Evolutionary conservation across 1,140 invertebrate species (phyloP), one percentile per base, ranked within the genome.

Genomic region (Leptinotarsa undecemlineata): DNA sequence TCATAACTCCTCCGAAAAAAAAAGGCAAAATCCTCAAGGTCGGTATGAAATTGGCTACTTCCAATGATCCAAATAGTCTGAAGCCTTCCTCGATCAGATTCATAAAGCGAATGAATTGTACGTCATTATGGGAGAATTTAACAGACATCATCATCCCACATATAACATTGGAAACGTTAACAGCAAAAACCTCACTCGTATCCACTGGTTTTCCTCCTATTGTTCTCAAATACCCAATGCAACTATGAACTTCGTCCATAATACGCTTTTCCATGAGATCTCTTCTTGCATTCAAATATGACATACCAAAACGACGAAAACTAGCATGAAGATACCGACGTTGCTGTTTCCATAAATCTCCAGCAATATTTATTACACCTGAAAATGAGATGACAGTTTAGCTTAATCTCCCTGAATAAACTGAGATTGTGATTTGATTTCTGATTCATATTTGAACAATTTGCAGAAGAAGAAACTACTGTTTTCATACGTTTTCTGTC

Each of bases 351-450:
- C 96, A 98, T 79, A 97, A 86, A 73, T 92, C 90, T 68, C 96
- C 97, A 76, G 95, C 94, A 72, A 93, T 93, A 84, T 97, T 97
- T 78, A 98, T 91, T 75, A 98, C 92, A 80, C 96, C 96, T 97
- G 87, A 26, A 42, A 89, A 74, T 64, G 47, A 73, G 51, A 64
- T 23, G 19, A 17, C 0, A 69, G 1, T 15, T 23, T 13, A 17
- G 14, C 6, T 66, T 8, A 66, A 14, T 4, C 5, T 21, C 23
- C 23, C 23, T 26, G 8, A 66, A 26, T 15, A 42, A 42, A 11
- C 8, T 11, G 33, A 42, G 8, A 11, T 1, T 42, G 33, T 42
- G 8, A 42, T 42, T 42, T 42, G 33, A 42, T 11, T 42, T 42
- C 33, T 11, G 33, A 42, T 8, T 42, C 11, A 11, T 3, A 3